phyloP scores from a whole-genome alignment of 2,113 vertebrate species.

The Sebastes fasciatus region DNA sequence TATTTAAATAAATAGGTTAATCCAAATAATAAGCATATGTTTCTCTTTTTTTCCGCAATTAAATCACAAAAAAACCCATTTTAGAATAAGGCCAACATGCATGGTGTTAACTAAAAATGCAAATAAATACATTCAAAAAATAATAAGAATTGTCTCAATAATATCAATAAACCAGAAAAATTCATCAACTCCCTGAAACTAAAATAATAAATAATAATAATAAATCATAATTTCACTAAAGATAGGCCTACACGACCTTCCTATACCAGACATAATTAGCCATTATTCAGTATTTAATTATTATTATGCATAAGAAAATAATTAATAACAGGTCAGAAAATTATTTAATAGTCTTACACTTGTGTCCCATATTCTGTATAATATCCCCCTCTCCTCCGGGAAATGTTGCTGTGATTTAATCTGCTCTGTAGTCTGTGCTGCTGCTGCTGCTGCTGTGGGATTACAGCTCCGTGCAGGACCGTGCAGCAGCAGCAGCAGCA shows the following conservation, averaged over 20 bases:
- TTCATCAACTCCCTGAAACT: neutral
- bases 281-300: neutral
- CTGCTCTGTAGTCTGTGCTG: conserved; percentile 41
- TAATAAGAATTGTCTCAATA: neutral
- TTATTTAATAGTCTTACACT: neutral
- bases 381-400: conserved; percentile 23
- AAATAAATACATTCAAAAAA: neutral
- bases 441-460: conserved; percentile 57
- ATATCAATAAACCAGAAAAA: neutral
- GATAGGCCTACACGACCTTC: neutral
- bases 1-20: neutral
- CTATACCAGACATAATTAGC: neutral
- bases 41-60: neutral
- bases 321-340: neutral
- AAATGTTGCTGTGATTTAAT: conserved; percentile 46
- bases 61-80: neutral
- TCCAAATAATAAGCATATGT: neutral
- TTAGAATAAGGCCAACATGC: neutral
- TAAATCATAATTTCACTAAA: neutral
- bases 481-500: conserved; percentile 5
- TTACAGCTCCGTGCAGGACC: conserved; percentile 47
- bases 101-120: neutral
- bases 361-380: conserved; percentile 10
- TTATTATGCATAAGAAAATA: neutral
- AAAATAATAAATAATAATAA: neutral